Evolutionary conservation across 2,888 invertebrate species (phyloP), one percentile per base, ranked within the genome.

Genomic region (Eupeodes latifasciatus): DNA sequence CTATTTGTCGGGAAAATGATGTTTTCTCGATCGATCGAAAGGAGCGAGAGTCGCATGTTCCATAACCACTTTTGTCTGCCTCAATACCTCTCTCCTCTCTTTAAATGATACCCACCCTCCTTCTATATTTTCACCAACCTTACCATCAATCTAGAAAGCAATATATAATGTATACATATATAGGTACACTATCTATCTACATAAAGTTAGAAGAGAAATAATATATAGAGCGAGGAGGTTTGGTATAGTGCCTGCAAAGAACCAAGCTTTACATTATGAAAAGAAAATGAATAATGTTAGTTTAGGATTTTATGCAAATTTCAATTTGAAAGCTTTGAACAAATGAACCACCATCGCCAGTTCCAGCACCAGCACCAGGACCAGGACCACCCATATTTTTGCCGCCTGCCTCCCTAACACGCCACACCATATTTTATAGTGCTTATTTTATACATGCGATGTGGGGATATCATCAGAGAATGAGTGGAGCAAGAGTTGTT

Each of bases 231-330:
- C 27, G 27, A 27, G 71, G 57, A 80, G 47, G 72, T 44, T 14
- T 44, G 27, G 27, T 27, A 3, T 27, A 27, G 72, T 44, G 69
- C 51, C 59, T 62, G 69, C 81, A 77, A 84, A 83, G 80, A 81
- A 67, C 34, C 76, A 51, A 76, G 83, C 84, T 87, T 87, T 83
- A 87, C 84, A 87, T 84, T 84, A 87, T 83, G 84, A 87, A 84
- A 87, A 84, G 84, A 87, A 87, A 87, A 87, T 87, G 84, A 87
- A 87, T 87, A 84, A 87, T 87, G 87, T 87, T 83, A 84, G 87
- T 77, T 87, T 83, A 84, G 87, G 80, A 83, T 87, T 87, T 87
- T 87, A 87, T 87, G 87, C 87, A 87, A 87, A 87, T 84, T 87
- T 80, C 83, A 83, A 81, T 87, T 87, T 84, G 87, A 84, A 83